Evolutionary conservation across 2,113 vertebrate species (phyloP).

Genomic region (Xerus inauris): DNA sequence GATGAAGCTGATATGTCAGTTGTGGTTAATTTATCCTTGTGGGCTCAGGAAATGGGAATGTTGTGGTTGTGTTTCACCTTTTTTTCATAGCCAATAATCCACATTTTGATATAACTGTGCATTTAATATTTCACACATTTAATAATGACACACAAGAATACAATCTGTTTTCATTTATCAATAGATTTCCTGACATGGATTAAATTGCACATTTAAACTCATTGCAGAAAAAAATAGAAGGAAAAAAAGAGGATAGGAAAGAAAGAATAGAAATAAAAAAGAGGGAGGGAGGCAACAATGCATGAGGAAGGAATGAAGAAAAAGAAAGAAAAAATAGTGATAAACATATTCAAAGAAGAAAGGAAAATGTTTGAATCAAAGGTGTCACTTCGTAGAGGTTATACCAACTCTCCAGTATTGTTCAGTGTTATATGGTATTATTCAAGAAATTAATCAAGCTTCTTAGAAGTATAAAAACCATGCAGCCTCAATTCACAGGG

Average conservation of each 20-base stretch:
- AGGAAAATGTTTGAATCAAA: not conserved
- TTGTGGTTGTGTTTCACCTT: not conserved
- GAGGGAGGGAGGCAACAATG: not conserved
- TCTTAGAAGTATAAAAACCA: conserved; percentile 78
- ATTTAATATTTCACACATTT: conserved; percentile 11
- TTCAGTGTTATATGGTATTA: conserved; percentile 64
- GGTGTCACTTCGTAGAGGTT: not conserved
- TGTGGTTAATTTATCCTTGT: not conserved
- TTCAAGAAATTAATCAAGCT: conserved; percentile 84
- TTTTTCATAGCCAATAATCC: not conserved
- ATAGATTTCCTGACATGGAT: not conserved
- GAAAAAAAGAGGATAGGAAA: not conserved
- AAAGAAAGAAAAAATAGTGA: not conserved
- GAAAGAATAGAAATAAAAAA: not conserved
- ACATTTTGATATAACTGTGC: not conserved
- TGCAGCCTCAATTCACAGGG: conserved; percentile 69
- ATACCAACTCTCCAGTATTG: not conserved
- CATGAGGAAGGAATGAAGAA: not conserved
- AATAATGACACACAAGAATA: conserved; percentile 10
- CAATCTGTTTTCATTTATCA: not conserved
- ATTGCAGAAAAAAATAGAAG: not conserved
- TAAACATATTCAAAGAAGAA: not conserved
- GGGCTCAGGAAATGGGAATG: not conserved
- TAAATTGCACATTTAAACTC: not conserved
- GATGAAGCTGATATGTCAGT: not conserved